Conservation (phyloP, 2,113 vertebrate species). For the Bufo gargarizans region DNA sequence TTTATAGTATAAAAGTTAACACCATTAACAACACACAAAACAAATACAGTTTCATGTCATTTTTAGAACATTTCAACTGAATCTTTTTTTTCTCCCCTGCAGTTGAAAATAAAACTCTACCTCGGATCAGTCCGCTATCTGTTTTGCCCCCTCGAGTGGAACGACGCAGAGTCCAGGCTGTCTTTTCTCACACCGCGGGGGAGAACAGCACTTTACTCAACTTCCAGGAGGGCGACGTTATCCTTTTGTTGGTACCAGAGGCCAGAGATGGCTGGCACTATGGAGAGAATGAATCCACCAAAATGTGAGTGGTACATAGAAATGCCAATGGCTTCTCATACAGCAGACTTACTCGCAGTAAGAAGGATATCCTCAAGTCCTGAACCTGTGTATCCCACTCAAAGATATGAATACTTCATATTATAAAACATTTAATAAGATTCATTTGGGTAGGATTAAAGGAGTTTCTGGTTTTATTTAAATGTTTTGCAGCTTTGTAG, state of each 20-base stretch:
- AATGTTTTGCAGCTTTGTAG: too few species aligned
- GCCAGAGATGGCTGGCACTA: slow-evolving; percentile 85
- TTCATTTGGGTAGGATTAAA: too few species aligned
- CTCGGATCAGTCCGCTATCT: slow-evolving; percentile 72
- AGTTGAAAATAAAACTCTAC: slow-evolving; percentile 77
- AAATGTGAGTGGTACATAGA: slow-evolving; percentile 68
- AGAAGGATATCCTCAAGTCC: too few species aligned
- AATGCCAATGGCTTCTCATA: too few species aligned
- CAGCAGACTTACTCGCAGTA: too few species aligned
- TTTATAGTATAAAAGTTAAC: background rate
- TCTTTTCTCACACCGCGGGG: slow-evolving; percentile 54
- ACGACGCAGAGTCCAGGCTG: slow-evolving; percentile 59
- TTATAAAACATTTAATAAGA: too few species aligned
- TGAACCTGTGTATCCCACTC: too few species aligned
- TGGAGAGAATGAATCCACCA: slow-evolving; percentile 80
- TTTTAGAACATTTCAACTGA: background rate
- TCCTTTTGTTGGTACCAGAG: slow-evolving; percentile 80
- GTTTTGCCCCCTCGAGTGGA: slow-evolving; percentile 65
- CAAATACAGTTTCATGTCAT: background rate
- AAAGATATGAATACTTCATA: too few species aligned
- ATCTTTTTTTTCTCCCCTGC: slow-evolving; percentile 1
- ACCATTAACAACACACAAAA: background rate
- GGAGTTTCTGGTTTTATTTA: too few species aligned
- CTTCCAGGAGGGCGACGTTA: slow-evolving; percentile 77
- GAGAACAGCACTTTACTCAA: slow-evolving; percentile 71